Evolutionary conservation across 2,888 invertebrate genomes (phyloP).

Genomic region (Oscheius sp.): DNA sequence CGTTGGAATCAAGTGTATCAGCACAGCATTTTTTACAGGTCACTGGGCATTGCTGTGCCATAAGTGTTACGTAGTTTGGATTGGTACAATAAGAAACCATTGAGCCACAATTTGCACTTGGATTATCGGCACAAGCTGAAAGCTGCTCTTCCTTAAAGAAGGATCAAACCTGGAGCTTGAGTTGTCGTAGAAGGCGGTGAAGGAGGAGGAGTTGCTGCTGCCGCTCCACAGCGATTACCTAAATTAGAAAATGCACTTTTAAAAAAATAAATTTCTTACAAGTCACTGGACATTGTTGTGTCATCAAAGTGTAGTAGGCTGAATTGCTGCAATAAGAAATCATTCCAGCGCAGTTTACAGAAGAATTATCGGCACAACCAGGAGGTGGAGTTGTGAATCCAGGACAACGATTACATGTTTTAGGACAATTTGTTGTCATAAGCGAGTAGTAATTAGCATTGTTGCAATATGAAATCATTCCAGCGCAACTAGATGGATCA

Average conservation of each 20-base stretch:
- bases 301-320: neutral
- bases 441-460: neutral
- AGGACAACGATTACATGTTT: neutral
- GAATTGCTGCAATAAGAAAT: neutral
- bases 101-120: neutral
- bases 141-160: too few species aligned
- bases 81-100: slow-evolving; percentile 5
- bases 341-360: neutral
- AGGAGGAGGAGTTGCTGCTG: neutral
- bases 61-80: neutral
- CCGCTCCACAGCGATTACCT: neutral
- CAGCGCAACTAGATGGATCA: neutral
- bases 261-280: too few species aligned
- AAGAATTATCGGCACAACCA: neutral
- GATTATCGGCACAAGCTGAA: neutral
- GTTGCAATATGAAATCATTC: neutral
- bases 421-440: neutral
- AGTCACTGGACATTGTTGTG: neutral
- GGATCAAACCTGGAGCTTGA: too few species aligned
- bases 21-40: neutral
- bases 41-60: slow-evolving; percentile 6
- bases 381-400: too few species aligned
- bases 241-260: neutral
- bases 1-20: too few species aligned
- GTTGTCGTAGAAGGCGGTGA: too few species aligned